A percentile compares a stretch with the other conserved stretches of the same genome.
These are phyloP conservation scores for Hypomesus transpacificus DNA, from an alignment of 2,113 vertebrate species.

Conservation along the genomic window DNA sequence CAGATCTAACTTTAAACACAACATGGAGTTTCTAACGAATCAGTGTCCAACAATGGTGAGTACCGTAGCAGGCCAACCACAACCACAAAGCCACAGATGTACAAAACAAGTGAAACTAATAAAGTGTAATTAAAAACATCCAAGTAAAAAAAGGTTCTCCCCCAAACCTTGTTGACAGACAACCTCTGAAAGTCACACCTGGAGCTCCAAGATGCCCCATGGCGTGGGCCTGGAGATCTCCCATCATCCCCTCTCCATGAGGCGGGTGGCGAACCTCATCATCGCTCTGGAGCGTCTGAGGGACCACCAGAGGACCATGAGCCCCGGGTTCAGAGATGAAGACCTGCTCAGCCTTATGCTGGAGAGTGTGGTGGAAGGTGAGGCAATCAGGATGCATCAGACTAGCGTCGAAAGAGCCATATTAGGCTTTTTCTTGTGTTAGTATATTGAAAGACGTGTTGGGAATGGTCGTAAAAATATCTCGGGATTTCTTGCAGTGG, in stretches of 20 bases:
- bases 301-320: neutral
- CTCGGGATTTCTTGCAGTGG: no score
- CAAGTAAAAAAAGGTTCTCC: neutral
- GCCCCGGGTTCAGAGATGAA: slow-evolving; percentile 53
- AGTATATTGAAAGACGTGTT: no score
- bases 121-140: neutral
- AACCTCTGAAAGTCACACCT: neutral
- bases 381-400: neutral
- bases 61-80: neutral
- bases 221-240: slow-evolving; percentile 50
- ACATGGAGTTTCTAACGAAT: slow-evolving; percentile 39
- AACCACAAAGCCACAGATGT: neutral
- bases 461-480: no score
- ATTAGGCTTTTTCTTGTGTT: neutral
- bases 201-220: slow-evolving; percentile 27
- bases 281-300: slow-evolving; percentile 55
- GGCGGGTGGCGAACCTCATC: slow-evolving; percentile 50
- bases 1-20: slow-evolving; percentile 21
- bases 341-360: slow-evolving; percentile 54
- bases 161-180: neutral
- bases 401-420: neutral
- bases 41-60: slow-evolving; percentile 15
- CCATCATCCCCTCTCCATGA: slow-evolving; percentile 51
- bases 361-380: slow-evolving; percentile 62
- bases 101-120: neutral